Evolutionary conservation across 2,888 invertebrate genomes (phyloP), one percentile per base, ranked within the genome.

Genomic region (Drosophila macrothrix): DNA sequence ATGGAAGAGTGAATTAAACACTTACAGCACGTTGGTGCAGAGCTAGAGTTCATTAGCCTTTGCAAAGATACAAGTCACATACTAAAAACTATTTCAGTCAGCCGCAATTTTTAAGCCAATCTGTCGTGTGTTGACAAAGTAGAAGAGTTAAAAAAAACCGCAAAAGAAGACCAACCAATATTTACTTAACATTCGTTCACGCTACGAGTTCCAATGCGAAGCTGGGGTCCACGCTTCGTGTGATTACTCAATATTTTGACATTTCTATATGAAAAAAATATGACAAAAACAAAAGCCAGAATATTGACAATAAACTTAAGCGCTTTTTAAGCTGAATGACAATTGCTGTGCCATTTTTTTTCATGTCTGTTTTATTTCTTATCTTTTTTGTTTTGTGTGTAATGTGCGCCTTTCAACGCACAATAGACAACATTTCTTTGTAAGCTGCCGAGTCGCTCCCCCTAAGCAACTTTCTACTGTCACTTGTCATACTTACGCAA

Each of bases 261-360:
- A 89, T 89, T 84, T 84, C 68, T 71, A 53, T 75, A 69, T 56
- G 60, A 65, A 69, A 63, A 62, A 50, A 49, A 29, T 19, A 54
- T 59, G 49, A 68, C 49, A 19, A 65, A 76, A 77, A 75, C 70
- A 78, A 78, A 28, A 59, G 70, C 63, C 71, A 73, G 82, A 77
- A 83, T 88, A 83, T 88, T 90, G 87, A 88, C 87, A 88, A 88
- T 86, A 83, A 81, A 83, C 90, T 90, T 90, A 90, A 88, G 90
- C 90, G 71, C 63, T 83, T 88, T 82, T 82, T 73, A 85, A 73
- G 56, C 88, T 80, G 88, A 81, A 88, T 88, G 86, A 88, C 87
- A 88, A 88, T 90, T 88, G 86, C 88, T 90, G 82, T 90, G 90
- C 90, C 90, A 88, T 88, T 88, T 87, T 73, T 78, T 67, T 68